Percentiles rank a stretch among this genome's conserved stretches.
phyloP scores from a whole-genome alignment of 2,888 invertebrate species.

The Philaethria dido region DNA sequence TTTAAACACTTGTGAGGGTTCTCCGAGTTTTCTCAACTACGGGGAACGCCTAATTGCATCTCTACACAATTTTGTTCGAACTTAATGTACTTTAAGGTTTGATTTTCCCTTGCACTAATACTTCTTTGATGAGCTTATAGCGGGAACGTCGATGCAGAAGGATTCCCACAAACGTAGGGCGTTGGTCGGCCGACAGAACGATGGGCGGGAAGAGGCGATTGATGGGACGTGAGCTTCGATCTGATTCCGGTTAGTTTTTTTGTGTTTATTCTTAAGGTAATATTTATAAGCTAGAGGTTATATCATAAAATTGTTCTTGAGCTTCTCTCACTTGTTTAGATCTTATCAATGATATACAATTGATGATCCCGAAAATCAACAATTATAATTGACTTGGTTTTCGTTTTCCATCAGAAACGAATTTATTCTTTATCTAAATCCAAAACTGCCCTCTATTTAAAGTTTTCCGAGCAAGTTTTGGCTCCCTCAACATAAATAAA shows the following conservation, averaged over 20 bases:
- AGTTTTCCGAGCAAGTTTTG: too few relatives aligned
- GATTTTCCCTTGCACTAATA: slow-evolving; percentile 49
- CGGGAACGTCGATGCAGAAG: slow-evolving; percentile 63
- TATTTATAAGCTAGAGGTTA: not conserved
- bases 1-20: slow-evolving; percentile 77
- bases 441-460: too few relatives aligned
- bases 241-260: slow-evolving; percentile 56
- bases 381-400: too few relatives aligned
- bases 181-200: slow-evolving; percentile 70
- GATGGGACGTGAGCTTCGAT: slow-evolving; percentile 60
- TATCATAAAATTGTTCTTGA: not conserved
- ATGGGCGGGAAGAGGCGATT: slow-evolving; percentile 75
- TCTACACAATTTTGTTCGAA: slow-evolving; percentile 43
- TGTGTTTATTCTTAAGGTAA: slow-evolving; percentile 14
- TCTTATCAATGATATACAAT: too few relatives aligned
- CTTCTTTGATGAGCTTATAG: slow-evolving; percentile 55
- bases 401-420: too few relatives aligned
- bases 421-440: too few relatives aligned
- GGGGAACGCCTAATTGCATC: slow-evolving; percentile 59
- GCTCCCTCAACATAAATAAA: too few relatives aligned
- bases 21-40: slow-evolving; percentile 54
- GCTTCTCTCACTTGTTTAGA: too few relatives aligned
- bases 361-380: too few relatives aligned
- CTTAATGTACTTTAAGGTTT: slow-evolving; percentile 49
- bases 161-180: slow-evolving; percentile 77